Conservation (phyloP, 2,113 vertebrate species). For the Nerophis ophidion region DNA sequence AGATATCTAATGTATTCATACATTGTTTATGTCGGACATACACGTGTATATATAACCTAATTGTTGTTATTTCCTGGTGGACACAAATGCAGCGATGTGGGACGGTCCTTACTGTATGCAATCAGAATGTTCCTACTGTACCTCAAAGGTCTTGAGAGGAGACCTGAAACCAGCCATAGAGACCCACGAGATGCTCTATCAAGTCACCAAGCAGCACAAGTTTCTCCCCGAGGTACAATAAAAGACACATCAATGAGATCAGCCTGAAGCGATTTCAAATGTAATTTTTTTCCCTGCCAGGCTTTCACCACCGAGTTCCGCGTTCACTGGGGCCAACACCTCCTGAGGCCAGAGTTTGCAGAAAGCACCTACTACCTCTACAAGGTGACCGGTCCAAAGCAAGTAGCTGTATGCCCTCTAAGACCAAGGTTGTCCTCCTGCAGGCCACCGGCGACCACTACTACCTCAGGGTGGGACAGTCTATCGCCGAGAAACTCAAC, state of each 20-base stretch:
- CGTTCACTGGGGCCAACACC: slow-evolving; percentile 98
- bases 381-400: slow-evolving; percentile 70
- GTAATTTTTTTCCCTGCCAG: slow-evolving; percentile 53
- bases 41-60: too few species aligned
- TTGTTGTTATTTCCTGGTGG: too few species aligned
- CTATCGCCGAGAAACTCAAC: slow-evolving; percentile 97
- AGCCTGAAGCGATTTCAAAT: neutral
- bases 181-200: slow-evolving; percentile 98
- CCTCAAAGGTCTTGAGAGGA: slow-evolving; percentile 86
- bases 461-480: slow-evolving; percentile 95
- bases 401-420: too few species aligned
- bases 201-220: slow-evolving; percentile 98
- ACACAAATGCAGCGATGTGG: too few species aligned
- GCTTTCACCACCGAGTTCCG: slow-evolving; percentile 97
- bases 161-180: slow-evolving; percentile 97
- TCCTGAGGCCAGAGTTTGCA: slow-evolving; percentile 95
- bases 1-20: too few species aligned
- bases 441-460: slow-evolving; percentile 97
- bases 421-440: neutral
- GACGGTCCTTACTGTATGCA: neutral
- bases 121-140: neutral
- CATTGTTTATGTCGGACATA: too few species aligned
- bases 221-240: slow-evolving; percentile 91
- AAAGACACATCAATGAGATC: neutral
- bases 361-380: slow-evolving; percentile 99